Base-by-base conservation (phyloP, 2,888 invertebrate genomes). In the Epinotia nisella region DNA sequence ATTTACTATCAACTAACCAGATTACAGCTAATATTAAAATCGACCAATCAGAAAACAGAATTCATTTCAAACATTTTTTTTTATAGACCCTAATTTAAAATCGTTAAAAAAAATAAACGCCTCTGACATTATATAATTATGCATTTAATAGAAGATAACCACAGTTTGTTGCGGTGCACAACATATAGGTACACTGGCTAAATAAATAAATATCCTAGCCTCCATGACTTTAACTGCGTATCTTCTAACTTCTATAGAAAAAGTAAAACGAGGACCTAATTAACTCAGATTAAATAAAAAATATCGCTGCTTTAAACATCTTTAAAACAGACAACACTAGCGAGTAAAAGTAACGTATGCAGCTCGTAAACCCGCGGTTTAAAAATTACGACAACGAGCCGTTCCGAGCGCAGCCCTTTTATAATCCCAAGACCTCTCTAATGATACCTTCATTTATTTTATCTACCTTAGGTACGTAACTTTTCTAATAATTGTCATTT, bases 351-450 rank as follows among this genome's bases (percentile, higher is more conserved):
- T 73, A 73, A 73, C 87, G 86, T 88, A 90, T 87, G 89, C 86
- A 89, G 85, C 87, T 88, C 85, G 87, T 88, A 87, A 87, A 88
- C 83, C 86, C 87, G 75, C 88, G 88, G 80, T 90, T 90, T 90
- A 89, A 90, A 92, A 91, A 92, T 90, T 89, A 88, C 87, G 82
- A 66, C 66, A 56, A 66, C 56, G 84, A 86, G 83, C 82, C 82
- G 78, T 76, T 79, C 81, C 84, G 82, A 82, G 80, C 83, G 77
- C 80, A 78, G 78, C 81, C 88, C 89, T 87, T 90, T 90, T 87
- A 88, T 92, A 93, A 92, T 92, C 93, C 91, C 79, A 89, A 90
- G 90, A 90, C 84, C 85, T 82, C 86, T 85, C 82, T 90, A 90
- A 92, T 89, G 87, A 89, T 88, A 83, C 86, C 85, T 83, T 85